A percentile compares a stretch with the other conserved stretches of the same genome.
Evolutionary conservation across 2,888 invertebrate genomes (phyloP).

Genomic region (Tenthredo notha): DNA sequence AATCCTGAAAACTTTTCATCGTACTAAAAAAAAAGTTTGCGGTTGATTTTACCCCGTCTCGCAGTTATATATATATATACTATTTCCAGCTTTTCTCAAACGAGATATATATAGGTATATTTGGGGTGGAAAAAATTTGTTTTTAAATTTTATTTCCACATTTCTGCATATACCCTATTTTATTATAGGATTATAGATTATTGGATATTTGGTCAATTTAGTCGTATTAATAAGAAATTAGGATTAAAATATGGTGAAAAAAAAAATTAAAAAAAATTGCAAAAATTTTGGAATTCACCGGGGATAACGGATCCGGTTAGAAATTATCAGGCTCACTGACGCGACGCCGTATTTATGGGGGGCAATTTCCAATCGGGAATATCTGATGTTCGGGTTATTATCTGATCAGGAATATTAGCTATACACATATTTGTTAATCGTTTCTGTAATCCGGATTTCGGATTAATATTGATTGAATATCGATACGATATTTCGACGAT

Average conservation of each 20-base stretch:
- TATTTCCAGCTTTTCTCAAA: neutral
- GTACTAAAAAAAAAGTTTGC: conserved; percentile 43
- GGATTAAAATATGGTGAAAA: neutral
- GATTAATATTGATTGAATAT: conserved; percentile 14
- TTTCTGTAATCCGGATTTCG: conserved; percentile 35
- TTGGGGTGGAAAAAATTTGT: neutral
- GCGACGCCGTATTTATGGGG: conserved; percentile 6
- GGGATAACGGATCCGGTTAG: neutral
- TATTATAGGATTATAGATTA: neutral
- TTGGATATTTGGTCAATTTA: neutral
- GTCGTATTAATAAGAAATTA: neutral
- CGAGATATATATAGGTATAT: neutral
- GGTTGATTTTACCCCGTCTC: conserved; percentile 29
- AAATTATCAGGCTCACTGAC: conserved; percentile 27
- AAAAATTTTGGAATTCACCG: neutral
- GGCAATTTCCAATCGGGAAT: conserved; percentile 29
- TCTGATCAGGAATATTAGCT: neutral
- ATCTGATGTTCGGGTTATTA: conserved; percentile 13
- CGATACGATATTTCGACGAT: neutral
- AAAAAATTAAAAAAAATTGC: neutral
- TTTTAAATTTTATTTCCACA: neutral
- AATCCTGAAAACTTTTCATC: conserved; percentile 50
- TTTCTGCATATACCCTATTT: neutral
- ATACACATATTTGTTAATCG: conserved; percentile 23
- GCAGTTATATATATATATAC: neutral